Conservation (phyloP, 1,140 invertebrate species). For the Ips nitidus region DNA sequence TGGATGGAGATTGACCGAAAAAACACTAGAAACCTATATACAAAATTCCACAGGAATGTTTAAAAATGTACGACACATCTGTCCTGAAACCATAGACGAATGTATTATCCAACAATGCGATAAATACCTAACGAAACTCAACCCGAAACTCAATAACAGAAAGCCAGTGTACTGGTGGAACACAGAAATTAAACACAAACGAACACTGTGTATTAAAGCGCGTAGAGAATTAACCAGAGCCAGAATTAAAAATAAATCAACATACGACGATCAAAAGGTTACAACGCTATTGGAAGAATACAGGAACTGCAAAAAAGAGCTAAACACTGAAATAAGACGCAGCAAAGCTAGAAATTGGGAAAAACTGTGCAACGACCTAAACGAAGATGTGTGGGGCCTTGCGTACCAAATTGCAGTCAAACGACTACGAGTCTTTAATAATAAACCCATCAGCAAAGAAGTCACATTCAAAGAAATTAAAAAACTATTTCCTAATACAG, state of each 20-base stretch:
- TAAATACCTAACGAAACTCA: not conserved
- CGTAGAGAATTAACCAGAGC: too few relatives aligned
- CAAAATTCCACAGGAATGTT: not conserved
- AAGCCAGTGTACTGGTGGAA: not conserved
- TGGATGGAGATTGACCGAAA: not conserved
- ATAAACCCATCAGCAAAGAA: not conserved
- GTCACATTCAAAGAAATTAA: not conserved
- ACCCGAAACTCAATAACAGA: not conserved
- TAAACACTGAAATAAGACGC: not conserved
- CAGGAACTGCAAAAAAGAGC: not conserved
- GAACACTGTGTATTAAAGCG: too few relatives aligned
- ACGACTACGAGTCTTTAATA: not conserved
- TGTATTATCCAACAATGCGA: not conserved
- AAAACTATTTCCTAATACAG: not conserved
- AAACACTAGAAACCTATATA: not conserved
- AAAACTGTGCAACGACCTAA: not conserved
- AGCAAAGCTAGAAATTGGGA: not conserved
- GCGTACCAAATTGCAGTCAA: not conserved
- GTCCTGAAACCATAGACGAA: not conserved
- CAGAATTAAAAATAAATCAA: too few relatives aligned
- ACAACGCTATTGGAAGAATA: not conserved
- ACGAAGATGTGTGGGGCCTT: not conserved
- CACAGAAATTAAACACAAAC: too few relatives aligned
- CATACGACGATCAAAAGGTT: too few relatives aligned
- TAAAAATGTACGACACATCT: not conserved